phyloP scores from a whole-genome alignment of 1,140 invertebrate genomes.

The Aricia agestis region DNA sequence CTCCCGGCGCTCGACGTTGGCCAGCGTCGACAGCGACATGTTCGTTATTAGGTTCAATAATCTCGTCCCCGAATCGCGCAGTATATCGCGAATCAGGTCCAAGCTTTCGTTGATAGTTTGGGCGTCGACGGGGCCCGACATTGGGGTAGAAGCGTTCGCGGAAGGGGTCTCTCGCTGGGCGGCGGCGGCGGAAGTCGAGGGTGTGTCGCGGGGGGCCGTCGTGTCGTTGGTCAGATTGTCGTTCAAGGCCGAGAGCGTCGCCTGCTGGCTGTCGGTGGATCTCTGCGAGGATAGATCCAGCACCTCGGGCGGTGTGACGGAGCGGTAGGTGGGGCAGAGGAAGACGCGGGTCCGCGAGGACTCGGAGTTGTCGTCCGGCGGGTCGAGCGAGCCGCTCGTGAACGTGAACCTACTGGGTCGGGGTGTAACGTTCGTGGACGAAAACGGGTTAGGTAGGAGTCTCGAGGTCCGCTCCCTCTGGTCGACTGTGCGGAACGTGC shows the following conservation, averaged over 20 bases:
- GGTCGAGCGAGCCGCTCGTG: conserved; percentile 28
- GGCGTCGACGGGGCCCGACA: conserved; percentile 49
- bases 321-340: conserved; percentile 36
- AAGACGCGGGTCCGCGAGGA: conserved; percentile 59
- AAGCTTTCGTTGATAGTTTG: conserved; percentile 65
- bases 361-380: conserved; percentile 30
- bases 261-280: conserved; percentile 27
- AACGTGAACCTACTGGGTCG: conserved; percentile 36
- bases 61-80: conserved; percentile 71
- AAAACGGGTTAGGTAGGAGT: conserved; percentile 64
- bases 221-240: conserved; percentile 25
- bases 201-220: conserved; percentile 24
- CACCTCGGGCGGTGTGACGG: conserved; percentile 27
- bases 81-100: conserved; percentile 64
- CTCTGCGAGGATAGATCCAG: conserved; percentile 37
- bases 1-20: conserved; percentile 46
- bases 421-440: conserved; percentile 38
- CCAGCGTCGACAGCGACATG: conserved; percentile 57
- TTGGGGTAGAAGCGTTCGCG: conserved; percentile 45
- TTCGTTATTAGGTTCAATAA: conserved; percentile 68
- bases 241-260: conserved; percentile 29
- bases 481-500: conserved; percentile 46
- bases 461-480: conserved; percentile 45
- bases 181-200: conserved; percentile 30
- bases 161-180: conserved; percentile 35